Conservation (phyloP, 2,797 vertebrate species). For the Diceros bicornis region DNA sequence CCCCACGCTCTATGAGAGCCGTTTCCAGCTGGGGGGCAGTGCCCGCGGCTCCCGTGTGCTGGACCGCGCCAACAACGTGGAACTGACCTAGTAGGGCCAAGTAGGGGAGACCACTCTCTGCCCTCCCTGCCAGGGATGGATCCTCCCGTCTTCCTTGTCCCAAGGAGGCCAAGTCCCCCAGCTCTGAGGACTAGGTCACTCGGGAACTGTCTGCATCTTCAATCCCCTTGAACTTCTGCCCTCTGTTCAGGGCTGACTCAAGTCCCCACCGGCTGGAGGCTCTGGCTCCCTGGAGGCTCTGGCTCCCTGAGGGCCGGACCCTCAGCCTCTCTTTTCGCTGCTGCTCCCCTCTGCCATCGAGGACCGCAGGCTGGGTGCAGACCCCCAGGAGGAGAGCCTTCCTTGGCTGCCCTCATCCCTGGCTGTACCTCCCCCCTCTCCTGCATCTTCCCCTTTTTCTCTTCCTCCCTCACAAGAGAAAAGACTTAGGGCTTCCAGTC, state of each 20-base stretch:
- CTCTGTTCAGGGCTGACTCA: constrained; percentile 55
- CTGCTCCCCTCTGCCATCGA: constrained; percentile 59
- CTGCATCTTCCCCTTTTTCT: not conserved
- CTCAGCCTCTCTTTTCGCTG: constrained; percentile 49
- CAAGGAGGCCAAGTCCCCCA: constrained; percentile 13
- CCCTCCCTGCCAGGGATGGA: not conserved
- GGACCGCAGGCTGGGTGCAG: constrained; percentile 37
- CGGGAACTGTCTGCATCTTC: constrained; percentile 62
- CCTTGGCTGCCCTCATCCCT: not conserved
- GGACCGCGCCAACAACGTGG: constrained; percentile 93
- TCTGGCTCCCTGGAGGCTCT: constrained; percentile 22
- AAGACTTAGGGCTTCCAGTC: constrained; percentile 69
- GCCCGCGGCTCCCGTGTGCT: constrained; percentile 93
- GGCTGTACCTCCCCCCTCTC: not conserved
- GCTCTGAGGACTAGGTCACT: constrained; percentile 31
- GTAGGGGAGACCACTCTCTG: not conserved
- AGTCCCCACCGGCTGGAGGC: constrained; percentile 32
- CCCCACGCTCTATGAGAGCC: constrained; percentile 96
- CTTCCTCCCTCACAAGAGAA: constrained; percentile 33
- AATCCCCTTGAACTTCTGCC: constrained; percentile 62
- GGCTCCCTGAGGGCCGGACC: constrained; percentile 53
- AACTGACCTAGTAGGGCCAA: constrained; percentile 90
- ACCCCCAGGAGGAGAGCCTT: constrained; percentile 20
- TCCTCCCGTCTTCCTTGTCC: constrained; percentile 37
- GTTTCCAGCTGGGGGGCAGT: constrained; percentile 94